Base-by-base conservation (phyloP, 2,113 vertebrate genomes). In the Cettia cetti region DNA sequence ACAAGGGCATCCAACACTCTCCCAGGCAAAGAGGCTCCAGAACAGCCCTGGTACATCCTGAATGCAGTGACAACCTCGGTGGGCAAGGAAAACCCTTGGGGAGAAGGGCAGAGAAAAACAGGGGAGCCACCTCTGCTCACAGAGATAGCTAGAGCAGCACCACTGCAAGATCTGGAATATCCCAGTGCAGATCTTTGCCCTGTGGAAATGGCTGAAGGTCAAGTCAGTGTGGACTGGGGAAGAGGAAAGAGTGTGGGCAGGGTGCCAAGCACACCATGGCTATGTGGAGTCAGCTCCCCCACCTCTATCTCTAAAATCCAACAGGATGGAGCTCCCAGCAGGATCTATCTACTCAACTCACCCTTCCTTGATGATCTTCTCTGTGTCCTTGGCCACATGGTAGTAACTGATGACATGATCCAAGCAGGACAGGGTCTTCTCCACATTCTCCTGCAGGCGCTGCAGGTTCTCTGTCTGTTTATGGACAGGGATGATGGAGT, bases 391-490 rank as follows among this genome's bases (percentile, higher is more conserved):
- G 94, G 99, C 99, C 84, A 99, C 99, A 2, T 99, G 99, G 96
- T 99, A 99, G 96, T 99, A 99, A 75, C 99, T 99, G 97, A 99
- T 99, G 92, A 99, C 99, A 0, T 99, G 99, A 82, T 99, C 99
- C 97, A 99, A 98, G 95, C 99, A 99, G 94, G 98, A 99, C 23
- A 99, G 96, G 0, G 99, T 99, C 92, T 99, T 99, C 94, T 99
- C 99, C 54, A 99, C 99, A 0, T 99, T 99, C 94, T 99, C 99
- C 98, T 99, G 99, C 86, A 99, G 98, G 26, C 99, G 98, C 97
- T 99, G 99, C 91, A 99, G 98, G 78, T 99, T 99, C 98, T 99
- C 99, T 1, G 99, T 99, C 96, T 99, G 99, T 54, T 99, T 99
- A 95, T 99, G 99, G 16, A 99, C 99, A 0, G 99, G 99, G 96